These are phyloP conservation scores for Drosophila baimaii DNA, from an alignment of 1,140 invertebrate genomes.

Conservation along the genomic window DNA sequence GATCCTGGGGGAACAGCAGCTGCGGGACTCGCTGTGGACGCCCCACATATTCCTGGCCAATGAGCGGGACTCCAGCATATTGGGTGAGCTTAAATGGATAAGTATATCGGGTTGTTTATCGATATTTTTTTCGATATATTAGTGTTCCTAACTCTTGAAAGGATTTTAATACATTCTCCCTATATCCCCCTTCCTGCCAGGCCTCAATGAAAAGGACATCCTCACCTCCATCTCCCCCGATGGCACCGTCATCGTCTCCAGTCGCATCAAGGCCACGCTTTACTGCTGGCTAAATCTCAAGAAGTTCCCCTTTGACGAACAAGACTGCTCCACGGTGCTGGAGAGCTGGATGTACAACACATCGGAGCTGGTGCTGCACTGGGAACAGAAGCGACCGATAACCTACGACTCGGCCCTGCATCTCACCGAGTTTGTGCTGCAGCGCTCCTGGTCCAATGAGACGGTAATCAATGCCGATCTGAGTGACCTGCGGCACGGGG, in stretches of 20 bases:
- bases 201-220: slow-evolving; percentile 90
- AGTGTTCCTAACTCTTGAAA: no score
- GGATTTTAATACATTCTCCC: no score
- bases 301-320: slow-evolving; percentile 94
- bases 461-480: slow-evolving; percentile 88
- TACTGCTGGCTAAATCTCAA: slow-evolving; percentile 93
- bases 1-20: slow-evolving; percentile 89
- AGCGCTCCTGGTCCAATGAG: slow-evolving; percentile 89
- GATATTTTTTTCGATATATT: neutral
- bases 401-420: slow-evolving; percentile 90
- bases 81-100: no score
- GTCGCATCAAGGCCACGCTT: slow-evolving; percentile 90
- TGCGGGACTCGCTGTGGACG: slow-evolving; percentile 91
- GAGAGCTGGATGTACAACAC: slow-evolving; percentile 94
- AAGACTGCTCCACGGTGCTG: slow-evolving; percentile 90
- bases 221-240: slow-evolving; percentile 90
- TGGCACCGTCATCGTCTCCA: slow-evolving; percentile 91
- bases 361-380: slow-evolving; percentile 89
- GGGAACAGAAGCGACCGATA: slow-evolving; percentile 90
- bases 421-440: slow-evolving; percentile 92
- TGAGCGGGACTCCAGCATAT: slow-evolving; percentile 89
- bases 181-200: slow-evolving; percentile 72
- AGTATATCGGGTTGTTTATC: no score
- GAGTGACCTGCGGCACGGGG: slow-evolving; percentile 88
- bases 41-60: slow-evolving; percentile 92